Evolutionary conservation across 92 coral and sea anemone genomes (phyloP).

Genomic region (Actinernus sp.): DNA sequence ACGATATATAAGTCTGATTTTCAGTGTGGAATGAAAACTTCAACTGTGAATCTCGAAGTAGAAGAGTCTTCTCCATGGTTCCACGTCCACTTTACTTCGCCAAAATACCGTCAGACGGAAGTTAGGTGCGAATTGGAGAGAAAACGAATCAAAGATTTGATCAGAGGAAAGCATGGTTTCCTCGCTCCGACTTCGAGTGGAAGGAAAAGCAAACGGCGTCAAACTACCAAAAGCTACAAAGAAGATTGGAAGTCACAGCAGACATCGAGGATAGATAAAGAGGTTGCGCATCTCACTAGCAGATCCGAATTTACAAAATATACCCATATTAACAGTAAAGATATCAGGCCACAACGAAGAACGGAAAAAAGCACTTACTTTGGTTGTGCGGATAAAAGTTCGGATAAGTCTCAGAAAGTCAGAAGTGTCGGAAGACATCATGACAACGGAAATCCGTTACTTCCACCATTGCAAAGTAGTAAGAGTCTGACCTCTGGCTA

Average conservation of each 20-base stretch:
- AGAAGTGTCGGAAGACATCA: no score
- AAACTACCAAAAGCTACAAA: neutral
- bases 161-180: slow-evolving; percentile 25
- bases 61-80: slow-evolving; percentile 50
- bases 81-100: slow-evolving; percentile 39
- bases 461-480: slow-evolving; percentile 21
- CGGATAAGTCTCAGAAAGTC: no score
- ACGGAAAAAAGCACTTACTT: no score
- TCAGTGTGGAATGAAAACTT: no score
- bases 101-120: slow-evolving; percentile 17
- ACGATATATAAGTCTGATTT: no score
- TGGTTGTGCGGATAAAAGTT: no score
- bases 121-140: slow-evolving; percentile 7
- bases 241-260: slow-evolving; percentile 1
- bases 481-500: neutral
- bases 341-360: no score
- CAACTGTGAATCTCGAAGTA: slow-evolving; percentile 5
- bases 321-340: no score
- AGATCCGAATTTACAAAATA: neutral
- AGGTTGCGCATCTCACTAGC: neutral
- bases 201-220: neutral
- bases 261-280: neutral
- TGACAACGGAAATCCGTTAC: slow-evolving; percentile 2
- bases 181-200: slow-evolving; percentile 1
- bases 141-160: slow-evolving; percentile 24